phyloP scores from a whole-genome alignment of 2,888 invertebrate species.

The Blastobasis adustella region DNA sequence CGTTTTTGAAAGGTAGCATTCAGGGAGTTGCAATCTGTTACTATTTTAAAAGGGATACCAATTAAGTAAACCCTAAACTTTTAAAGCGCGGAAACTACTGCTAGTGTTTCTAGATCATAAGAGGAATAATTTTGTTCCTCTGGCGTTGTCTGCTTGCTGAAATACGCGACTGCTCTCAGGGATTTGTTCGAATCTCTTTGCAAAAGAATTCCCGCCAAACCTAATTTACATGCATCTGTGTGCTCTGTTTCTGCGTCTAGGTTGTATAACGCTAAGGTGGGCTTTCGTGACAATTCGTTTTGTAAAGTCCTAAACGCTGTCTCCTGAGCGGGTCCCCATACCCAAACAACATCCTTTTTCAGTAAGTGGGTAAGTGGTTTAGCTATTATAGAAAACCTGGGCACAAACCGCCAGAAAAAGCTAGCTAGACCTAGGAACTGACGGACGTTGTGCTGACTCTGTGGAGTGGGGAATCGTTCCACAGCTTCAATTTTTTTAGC shows the following conservation, averaged over 20 bases:
- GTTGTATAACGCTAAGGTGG: conserved; percentile 5
- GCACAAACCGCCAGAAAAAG: conserved; percentile 15
- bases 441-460: conserved; percentile 9
- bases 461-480: conserved; percentile 8
- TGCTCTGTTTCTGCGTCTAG: conserved; percentile 6
- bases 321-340: conserved; percentile 11
- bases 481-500: conserved; percentile 12
- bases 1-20: conserved; percentile 14
- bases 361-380: conserved; percentile 9
- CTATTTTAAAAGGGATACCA: conserved; percentile 10
- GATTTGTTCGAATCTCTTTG: conserved; percentile 2
- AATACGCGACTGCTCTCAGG: conserved; percentile 10
- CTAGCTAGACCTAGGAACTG: conserved; percentile 15
- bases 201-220: conserved; percentile 8
- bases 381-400: conserved; percentile 10
- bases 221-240: conserved; percentile 7
- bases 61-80: conserved; percentile 11
- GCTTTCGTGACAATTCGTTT: conserved; percentile 2
- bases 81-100: conserved; percentile 8
- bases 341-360: conserved; percentile 12
- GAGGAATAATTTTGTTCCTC: conserved; percentile 6
- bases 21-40: conserved; percentile 14
- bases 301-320: conserved; percentile 5
- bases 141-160: conserved; percentile 9
- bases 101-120: conserved; percentile 14